Base-by-base conservation (phyloP, 2,113 vertebrate species). In the Embiotoca jacksoni region DNA sequence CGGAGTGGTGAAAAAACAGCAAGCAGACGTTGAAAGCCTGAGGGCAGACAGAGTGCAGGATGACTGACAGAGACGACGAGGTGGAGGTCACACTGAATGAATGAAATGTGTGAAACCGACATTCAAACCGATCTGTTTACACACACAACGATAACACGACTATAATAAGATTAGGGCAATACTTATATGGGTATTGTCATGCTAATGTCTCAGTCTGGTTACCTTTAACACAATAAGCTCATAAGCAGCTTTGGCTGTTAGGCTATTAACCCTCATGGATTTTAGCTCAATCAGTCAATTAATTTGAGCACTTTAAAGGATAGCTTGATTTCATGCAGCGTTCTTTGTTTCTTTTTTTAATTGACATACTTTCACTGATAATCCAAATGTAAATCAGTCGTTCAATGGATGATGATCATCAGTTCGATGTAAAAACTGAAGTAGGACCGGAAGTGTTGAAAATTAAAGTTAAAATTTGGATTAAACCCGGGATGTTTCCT, bases 171-270 rank as follows among this genome's bases (percentile, higher is more conserved):
- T 85, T 83, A 84, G 70, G 37, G 39, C 7, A 49, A 65, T 7
- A 47, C 16, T 23, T 72, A 10, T 37, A 15, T 1, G 37, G 15
- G 35, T 52, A 75, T 81, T 81, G 54, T 86, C 46, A 85, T 85
- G 85, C 50, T 75, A 84, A 85, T 82, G 33, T 54, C 0, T 64
- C 58, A 23, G 52, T 77, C 62, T 78, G 47, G 35, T 39, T 74
- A 50, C 79, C 69, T 54, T 59, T 53, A 57, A 9, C 44, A 30
- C 47, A 41, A 58, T 53, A 72, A 59, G 76, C 55, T 65, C 72
- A 69, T 85, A 89, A 91, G 88, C 87, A 82, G 79, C 73, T 89
- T 83, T 84, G 63, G n/a, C 14, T 66, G 49, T 66, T 79, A 70
- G 73, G 35, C 6, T 32, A 36, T 58, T 31, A 76, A 78, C 66